Base-by-base conservation (phyloP, 2,888 invertebrate genomes). In the Amphipoea oculea region DNA sequence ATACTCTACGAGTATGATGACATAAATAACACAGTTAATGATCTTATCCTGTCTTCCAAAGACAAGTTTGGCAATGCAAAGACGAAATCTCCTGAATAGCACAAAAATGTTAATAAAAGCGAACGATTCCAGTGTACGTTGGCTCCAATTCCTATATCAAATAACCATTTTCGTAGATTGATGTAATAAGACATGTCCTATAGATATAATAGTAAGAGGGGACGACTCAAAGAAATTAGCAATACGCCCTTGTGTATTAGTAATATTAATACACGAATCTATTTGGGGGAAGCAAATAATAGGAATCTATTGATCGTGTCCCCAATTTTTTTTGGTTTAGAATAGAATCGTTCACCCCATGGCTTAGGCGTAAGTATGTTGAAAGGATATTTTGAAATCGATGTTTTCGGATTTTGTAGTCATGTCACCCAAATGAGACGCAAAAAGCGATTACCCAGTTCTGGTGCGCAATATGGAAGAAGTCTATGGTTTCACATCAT, bases 201-300 rank as follows among this genome's bases (percentile, higher is more conserved):
- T 89, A 90, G 89, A 89, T 89, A 89, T 84, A 88, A 87, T 87
- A 88, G 89, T 90, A 90, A 82, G 84, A 85, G 93, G 92, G 93
- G 92, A 86, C 81, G 88, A 89, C 89, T 88, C 91, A 86, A 90
- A 91, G 90, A 93, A 94, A 94, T 94, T 93, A 94, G 88, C 88
- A 82, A 89, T 86, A 86, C 88, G 89, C 93, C 94, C 94, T 92
- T 89, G 89, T 89, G 92, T 93, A 93, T 93, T 90, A 90, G 90
- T 86, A 88, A 92, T 92, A 94, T 94, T 94, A 94, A 93, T 93
- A 92, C 91, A 91, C 86, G 91, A 90, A 90, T 90, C 90, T 91
- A 92, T 92, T 92, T 90, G 86, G 84, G 89, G 90, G 83, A 80
- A 87, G 85, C 86, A 86, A 81, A 83, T 87, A 79, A 83, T 77